Base-by-base conservation (phyloP, 2,113 vertebrate genomes). In the Gymnarchus niloticus region DNA sequence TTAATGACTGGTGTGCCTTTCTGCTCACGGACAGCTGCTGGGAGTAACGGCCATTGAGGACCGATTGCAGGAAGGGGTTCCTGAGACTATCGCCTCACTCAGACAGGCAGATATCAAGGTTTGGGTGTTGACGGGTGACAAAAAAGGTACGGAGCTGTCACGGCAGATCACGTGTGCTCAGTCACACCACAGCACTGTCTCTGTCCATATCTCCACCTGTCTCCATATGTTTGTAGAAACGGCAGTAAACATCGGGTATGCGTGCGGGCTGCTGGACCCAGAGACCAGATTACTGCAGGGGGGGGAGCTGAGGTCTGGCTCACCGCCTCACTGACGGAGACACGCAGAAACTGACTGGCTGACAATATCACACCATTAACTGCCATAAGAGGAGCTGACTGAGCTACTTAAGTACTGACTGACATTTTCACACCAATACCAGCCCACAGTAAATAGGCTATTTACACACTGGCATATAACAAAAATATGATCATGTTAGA, bases 91-190 rank as follows among this genome's bases (percentile, higher is more conserved):
- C 88, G 88, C 93, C 51, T 89, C 94, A n/a, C 94, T 99, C 83
- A 94, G 94, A 90, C 89, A 94, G 83, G 96, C 95, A 23, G 95
- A 96, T 52, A 90, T 99, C 59, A 98, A 97, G 92, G 93, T 99
- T 28, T 99, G 98, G 98, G 94, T 99, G 65, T 93, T 99, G 76
- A 99, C 97, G 0, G 98, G 98, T 89, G 98, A 99, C 92, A 99
- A 99, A 91, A 96, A 95, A 96, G 98, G 97, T 99, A 90, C 51
- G 49, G 8, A 23, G 77, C 76, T 23, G 25, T 21, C n/a, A n/a
- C 3, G 6, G 4, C 56, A 2, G 21, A 8, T 28, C 25, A 8
- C 1, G 46, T 1, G 6, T 17, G 0, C 3, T n/a, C 1, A 44
- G 21, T 6, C 12, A 21, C 81, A 23, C 3, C 5, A 0, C 19